Evolutionary conservation across 2,888 invertebrate species (phyloP), one percentile per base, ranked within the genome.

Genomic region (Caenorhabditis angaria): DNA sequence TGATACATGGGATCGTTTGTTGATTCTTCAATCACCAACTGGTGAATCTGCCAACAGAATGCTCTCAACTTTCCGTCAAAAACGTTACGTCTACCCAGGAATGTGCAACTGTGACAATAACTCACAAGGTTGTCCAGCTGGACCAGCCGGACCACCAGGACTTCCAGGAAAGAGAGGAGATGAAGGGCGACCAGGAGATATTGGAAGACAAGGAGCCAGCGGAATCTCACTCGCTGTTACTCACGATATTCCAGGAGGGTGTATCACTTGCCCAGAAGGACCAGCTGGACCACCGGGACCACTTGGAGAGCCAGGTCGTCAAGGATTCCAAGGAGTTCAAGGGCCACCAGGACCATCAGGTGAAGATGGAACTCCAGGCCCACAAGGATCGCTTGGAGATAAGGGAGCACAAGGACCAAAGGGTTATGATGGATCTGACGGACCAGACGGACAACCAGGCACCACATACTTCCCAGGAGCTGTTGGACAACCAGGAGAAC

Each of bases 1-100:
- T 63, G 81, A 80, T 59, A 80, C 81, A 25, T 81, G 81, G 81
- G 75, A 79, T 32, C 79, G 81, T 61, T 75, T 81, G 10, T 55
- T 81, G 56, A 67, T 73, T 22, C 67, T 78, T 27, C 79, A 79
- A 60, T 76, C 76, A n/a, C 81, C 81, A 51, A 79, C 77, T 55
- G 79, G 79, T 41, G 63, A 72, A 24, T 77, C 79, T 0, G 60
- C 65, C 20, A 78, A 80, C 27, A 61, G 76, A 27, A 77, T 78
- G 51, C 78, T 79, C 59, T 68, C 76, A 18, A 24, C 74, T 6
- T 66, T 80, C 63, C 70, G 79, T 61, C 64, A 70, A 41, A 78
- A 78, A 64, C 70, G 78, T 68, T 76, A 63, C 62, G 62, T 78
- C 54, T 78, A 78, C 62, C 76, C 78, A 27, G 78, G 78, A 71